Base-by-base conservation (phyloP, 2,797 vertebrate genomes). In the Hipposideros larvatus region DNA sequence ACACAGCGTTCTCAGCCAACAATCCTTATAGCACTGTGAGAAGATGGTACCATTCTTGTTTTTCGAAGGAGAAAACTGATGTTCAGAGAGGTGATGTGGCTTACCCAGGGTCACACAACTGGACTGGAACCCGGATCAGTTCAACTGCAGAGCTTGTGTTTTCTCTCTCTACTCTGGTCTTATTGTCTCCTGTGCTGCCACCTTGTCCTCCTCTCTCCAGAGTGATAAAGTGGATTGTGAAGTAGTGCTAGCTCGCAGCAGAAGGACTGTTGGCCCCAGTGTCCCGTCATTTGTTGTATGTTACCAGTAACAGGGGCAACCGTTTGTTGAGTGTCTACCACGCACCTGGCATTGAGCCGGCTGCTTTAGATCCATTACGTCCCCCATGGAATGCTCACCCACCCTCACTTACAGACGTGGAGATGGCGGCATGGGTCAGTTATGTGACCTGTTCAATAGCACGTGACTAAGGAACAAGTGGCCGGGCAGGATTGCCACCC, bases 351-450 rank as follows among this genome's bases (percentile, higher is more conserved):
- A 18, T 4, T 8, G 41, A 37, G 68, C 61, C 61, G 26, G 51
- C 89, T 61, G 84, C 80, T 43, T 26, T 26, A 31, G 61, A 78
- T 14, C 37, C 15, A 4, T 34, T 22, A 43, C 26, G 83, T 24
- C 43, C 43, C 28, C n/a, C 18, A 0, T 0, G 0, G 19, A 24
- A 0, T 55, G 55, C 65, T 90, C 74, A 14, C 10, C 28, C 43
- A 3, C 43, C 6, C 48, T 46, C 37, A 5, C 16, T 61, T 75
- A 34, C 7, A 31, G 57, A 48, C 1, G 19, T 3, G 1, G 70
- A 57, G 48, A n/a, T 3, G 0, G 63, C 71, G 59, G 43, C 5
- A 0, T 2, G 48, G 79, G 7, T 55, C 1, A 0, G 26, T 11
- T 4, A 5, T 1, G 41, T 11, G 79, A 59, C 46, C 79, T 28